phyloP scores from a whole-genome alignment of 2,888 invertebrate genomes.

The Hirtodrosophila histrioides region DNA sequence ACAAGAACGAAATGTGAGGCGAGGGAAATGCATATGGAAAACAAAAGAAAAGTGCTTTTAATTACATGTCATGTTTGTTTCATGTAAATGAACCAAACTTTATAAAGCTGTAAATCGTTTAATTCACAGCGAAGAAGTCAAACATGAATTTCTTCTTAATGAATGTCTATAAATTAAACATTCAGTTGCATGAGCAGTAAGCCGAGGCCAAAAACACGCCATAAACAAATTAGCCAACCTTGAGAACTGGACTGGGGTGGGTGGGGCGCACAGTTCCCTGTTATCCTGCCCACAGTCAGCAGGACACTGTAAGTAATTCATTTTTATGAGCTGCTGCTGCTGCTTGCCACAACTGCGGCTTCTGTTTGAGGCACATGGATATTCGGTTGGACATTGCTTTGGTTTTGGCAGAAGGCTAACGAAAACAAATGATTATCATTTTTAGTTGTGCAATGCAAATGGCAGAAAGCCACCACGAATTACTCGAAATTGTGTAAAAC shows the following conservation, averaged over 20 bases:
- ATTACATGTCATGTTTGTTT: too few species aligned
- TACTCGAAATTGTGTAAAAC: too few species aligned
- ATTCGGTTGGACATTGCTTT: slow-evolving; percentile 15
- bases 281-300: neutral
- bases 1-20: too few species aligned
- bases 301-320: slow-evolving; percentile 57
- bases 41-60: too few species aligned
- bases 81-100: too few species aligned
- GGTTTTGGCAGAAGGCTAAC: slow-evolving; percentile 49
- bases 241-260: slow-evolving; percentile 37
- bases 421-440: slow-evolving; percentile 74
- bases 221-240: slow-evolving; percentile 62
- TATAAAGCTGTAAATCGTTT: slow-evolving; percentile 17
- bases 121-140: slow-evolving; percentile 12
- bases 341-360: slow-evolving; percentile 46
- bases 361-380: slow-evolving; percentile 20
- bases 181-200: slow-evolving; percentile 40
- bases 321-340: slow-evolving; percentile 63
- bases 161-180: slow-evolving; percentile 48
- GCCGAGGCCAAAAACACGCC: slow-evolving; percentile 26
- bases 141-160: slow-evolving; percentile 12
- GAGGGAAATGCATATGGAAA: too few species aligned
- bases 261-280: too few species aligned
- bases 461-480: slow-evolving; percentile 17
- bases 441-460: slow-evolving; percentile 56